These are phyloP conservation scores for Phoxinus dragarum DNA, from an alignment of 2,797 vertebrate species.

Conservation along the genomic window DNA sequence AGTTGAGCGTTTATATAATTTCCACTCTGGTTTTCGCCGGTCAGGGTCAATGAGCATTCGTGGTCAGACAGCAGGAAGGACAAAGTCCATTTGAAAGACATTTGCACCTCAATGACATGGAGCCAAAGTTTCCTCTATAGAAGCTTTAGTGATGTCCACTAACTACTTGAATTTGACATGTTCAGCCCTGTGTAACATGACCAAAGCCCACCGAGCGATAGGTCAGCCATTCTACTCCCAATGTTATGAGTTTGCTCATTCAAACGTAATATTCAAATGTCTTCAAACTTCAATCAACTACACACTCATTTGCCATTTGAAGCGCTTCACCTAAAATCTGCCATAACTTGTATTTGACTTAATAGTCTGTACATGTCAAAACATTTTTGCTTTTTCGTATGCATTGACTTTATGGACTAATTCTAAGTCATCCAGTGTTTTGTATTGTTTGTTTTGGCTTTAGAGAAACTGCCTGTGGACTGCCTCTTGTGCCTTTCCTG, in stretches of 20 bases:
- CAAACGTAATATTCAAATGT: constrained; percentile 14
- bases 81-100: constrained; percentile 55
- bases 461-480: background rate
- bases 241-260: constrained; percentile 24
- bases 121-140: constrained; percentile 48
- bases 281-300: constrained; percentile 28
- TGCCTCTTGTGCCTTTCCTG: background rate
- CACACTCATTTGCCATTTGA: constrained; percentile 5
- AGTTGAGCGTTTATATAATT: constrained; percentile 28
- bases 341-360: background rate
- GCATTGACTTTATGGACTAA: background rate
- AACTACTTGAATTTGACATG: constrained; percentile 39
- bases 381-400: background rate
- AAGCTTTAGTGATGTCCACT: constrained; percentile 57
- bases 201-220: constrained; percentile 60
- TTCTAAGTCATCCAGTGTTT: background rate
- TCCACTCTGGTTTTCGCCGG: constrained; percentile 24
- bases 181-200: constrained; percentile 49
- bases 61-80: constrained; percentile 33
- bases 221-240: constrained; percentile 57
- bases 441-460: constrained; percentile 2
- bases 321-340: background rate
- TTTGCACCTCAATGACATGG: constrained; percentile 60
- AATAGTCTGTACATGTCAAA: background rate
- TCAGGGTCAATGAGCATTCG: constrained; percentile 30